phyloP scores from a whole-genome alignment of 1,140 invertebrate species.

The Lycorma delicatula region DNA sequence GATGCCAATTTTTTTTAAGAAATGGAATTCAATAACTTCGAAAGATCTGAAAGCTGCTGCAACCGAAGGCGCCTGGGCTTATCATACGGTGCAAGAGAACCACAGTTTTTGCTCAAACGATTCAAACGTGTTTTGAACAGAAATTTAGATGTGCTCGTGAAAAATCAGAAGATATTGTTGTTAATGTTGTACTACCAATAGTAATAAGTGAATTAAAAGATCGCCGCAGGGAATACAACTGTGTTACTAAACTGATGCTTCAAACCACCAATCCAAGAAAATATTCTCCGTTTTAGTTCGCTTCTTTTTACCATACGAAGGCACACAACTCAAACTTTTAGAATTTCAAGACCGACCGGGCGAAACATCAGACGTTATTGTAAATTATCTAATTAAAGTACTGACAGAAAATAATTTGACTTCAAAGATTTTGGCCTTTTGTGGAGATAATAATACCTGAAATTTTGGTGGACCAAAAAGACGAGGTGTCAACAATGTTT shows the following conservation, averaged over 20 bases:
- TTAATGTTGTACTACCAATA: slow-evolving; percentile 13
- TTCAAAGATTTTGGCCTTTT: too few species aligned
- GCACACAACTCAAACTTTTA: slow-evolving; percentile 20
- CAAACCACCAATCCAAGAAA: not conserved
- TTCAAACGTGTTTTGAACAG: slow-evolving; percentile 25
- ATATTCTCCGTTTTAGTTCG: not conserved
- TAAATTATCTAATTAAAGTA: too few species aligned
- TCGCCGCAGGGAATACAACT: not conserved
- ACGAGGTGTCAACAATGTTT: too few species aligned
- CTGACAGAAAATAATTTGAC: too few species aligned
- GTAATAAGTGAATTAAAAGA: not conserved
- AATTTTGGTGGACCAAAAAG: too few species aligned
- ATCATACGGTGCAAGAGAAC: slow-evolving; percentile 32
- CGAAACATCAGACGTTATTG: slow-evolving; percentile 26
- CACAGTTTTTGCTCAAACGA: slow-evolving; percentile 30
- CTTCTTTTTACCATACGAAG: not conserved
- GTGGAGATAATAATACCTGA: too few species aligned
- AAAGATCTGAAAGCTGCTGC: slow-evolving; percentile 24
- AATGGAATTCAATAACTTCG: slow-evolving; percentile 31
- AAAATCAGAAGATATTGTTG: slow-evolving; percentile 30
- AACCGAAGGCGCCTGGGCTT: slow-evolving; percentile 29
- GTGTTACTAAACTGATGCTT: not conserved
- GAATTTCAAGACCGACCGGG: slow-evolving; percentile 20
- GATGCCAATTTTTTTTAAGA: slow-evolving; percentile 13
- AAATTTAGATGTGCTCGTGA: slow-evolving; percentile 27